A percentile compares a stretch with the other conserved stretches of the same genome.
phyloP scores from a whole-genome alignment of 2,888 invertebrate species.

The Geophilus truncorum region DNA sequence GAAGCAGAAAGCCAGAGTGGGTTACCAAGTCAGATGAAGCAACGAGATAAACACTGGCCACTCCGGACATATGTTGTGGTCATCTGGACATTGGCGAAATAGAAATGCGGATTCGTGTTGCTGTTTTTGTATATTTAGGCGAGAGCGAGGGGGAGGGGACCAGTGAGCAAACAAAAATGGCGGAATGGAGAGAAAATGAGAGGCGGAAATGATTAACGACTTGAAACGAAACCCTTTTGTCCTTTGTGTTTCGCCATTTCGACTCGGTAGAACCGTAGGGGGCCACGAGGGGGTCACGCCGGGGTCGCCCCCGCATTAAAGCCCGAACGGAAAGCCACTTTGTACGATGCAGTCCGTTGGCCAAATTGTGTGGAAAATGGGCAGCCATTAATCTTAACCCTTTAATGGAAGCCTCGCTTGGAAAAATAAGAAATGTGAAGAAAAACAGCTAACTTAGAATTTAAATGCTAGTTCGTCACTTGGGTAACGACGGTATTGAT shows the following conservation, averaged over 20 bases:
- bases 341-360: conserved; percentile 1
- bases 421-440: neutral
- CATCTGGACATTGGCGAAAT: neutral
- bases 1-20: neutral
- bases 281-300: neutral
- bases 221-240: neutral
- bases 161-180: neutral
- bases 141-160: too few species aligned
- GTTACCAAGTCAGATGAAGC: neutral
- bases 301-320: neutral
- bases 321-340: neutral
- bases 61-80: neutral
- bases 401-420: neutral
- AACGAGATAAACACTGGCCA: conserved; percentile 1
- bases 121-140: too few species aligned
- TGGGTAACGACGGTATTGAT: neutral
- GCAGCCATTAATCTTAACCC: neutral
- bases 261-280: neutral
- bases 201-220: conserved; percentile 4
- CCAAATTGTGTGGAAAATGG: conserved; percentile 29
- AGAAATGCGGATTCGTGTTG: neutral
- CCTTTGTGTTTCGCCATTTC: neutral
- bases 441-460: too few species aligned
- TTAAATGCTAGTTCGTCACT: too few species aligned
- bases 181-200: neutral